These are phyloP conservation scores for Scaptomyza cyrtandrae DNA, from an alignment of 2,888 invertebrate species.

Conservation along the genomic window DNA sequence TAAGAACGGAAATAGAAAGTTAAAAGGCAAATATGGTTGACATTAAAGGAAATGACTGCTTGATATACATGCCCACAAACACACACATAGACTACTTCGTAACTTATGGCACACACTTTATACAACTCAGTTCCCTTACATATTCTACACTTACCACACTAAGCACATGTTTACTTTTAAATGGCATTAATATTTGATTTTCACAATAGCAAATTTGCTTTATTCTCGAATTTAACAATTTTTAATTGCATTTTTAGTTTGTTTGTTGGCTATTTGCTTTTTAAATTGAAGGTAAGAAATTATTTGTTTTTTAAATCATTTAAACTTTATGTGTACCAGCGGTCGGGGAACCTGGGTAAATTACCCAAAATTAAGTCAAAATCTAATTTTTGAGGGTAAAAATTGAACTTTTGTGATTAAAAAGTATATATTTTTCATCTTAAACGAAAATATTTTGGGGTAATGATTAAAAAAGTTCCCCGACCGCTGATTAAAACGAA, in stretches of 20 bases:
- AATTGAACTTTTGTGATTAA: too few species aligned
- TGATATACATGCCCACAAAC: slow-evolving; percentile 3
- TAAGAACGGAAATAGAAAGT: slow-evolving; percentile 28
- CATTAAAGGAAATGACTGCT: slow-evolving; percentile 47
- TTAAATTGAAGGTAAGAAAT: too few species aligned
- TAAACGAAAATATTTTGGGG: too few species aligned
- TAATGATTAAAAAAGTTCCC: too few species aligned
- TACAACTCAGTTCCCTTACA: slow-evolving; percentile 1
- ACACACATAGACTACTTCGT: neutral
- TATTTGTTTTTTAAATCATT: too few species aligned
- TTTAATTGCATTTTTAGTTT: slow-evolving; percentile 44
- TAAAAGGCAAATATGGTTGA: slow-evolving; percentile 45
- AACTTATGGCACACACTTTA: slow-evolving; percentile 3
- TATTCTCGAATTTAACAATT: slow-evolving; percentile 10
- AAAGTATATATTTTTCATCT: too few species aligned
- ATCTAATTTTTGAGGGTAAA: too few species aligned
- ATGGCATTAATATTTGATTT: slow-evolving; percentile 48
- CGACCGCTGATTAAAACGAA: too few species aligned
- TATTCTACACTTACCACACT: neutral
- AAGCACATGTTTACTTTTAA: slow-evolving; percentile 23
- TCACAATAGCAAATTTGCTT: slow-evolving; percentile 33
- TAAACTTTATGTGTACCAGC: too few species aligned
- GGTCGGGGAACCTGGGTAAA: too few species aligned
- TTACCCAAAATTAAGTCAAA: too few species aligned
- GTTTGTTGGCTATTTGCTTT: too few species aligned